A percentile compares a stretch with the other conserved stretches of the same genome.
These are phyloP conservation scores for Pygmarrhopalites habei DNA, from an alignment of 1,140 invertebrate species.

Conservation along the genomic window DNA sequence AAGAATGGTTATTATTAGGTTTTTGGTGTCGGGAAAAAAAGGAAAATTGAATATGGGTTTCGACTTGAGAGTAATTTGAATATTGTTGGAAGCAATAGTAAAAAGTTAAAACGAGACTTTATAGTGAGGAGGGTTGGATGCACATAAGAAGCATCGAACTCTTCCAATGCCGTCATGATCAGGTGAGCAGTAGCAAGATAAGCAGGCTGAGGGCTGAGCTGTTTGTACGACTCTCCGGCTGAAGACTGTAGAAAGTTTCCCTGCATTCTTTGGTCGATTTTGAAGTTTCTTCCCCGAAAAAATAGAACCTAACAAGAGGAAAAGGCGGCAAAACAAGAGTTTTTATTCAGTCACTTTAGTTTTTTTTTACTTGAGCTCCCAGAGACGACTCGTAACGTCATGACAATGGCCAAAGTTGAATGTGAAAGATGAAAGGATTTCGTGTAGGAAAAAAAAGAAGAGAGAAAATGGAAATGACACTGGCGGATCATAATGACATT, in stretches of 20 bases:
- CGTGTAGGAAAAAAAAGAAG: background rate
- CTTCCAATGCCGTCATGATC: constrained; percentile 56
- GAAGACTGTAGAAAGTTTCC: constrained; percentile 61
- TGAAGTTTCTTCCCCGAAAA: constrained; percentile 57
- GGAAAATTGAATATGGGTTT: too few relatives aligned
- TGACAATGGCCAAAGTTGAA: constrained; percentile 27
- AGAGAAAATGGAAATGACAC: constrained; percentile 5
- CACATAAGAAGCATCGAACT: constrained; percentile 56
- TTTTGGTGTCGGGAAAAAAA: too few relatives aligned
- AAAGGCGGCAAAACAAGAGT: constrained; percentile 8
- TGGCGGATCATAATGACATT: constrained; percentile 4
- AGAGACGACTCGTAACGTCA: constrained; percentile 13
- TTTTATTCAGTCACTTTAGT: constrained; percentile 18
- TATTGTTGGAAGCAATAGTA: background rate
- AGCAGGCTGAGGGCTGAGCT: constrained; percentile 55
- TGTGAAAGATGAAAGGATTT: constrained; percentile 16
- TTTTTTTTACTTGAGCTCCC: constrained; percentile 3
- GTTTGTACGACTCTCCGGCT: constrained; percentile 57
- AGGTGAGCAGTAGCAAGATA: constrained; percentile 65
- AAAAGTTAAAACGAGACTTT: constrained; percentile 1
- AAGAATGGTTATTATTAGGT: too few relatives aligned
- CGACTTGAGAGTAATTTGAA: too few relatives aligned
- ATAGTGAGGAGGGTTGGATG: constrained; percentile 46
- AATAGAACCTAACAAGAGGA: constrained; percentile 49
- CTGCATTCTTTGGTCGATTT: constrained; percentile 49